Evolutionary conservation across 2,797 vertebrate species (phyloP).

Genomic region (Alca torda): DNA sequence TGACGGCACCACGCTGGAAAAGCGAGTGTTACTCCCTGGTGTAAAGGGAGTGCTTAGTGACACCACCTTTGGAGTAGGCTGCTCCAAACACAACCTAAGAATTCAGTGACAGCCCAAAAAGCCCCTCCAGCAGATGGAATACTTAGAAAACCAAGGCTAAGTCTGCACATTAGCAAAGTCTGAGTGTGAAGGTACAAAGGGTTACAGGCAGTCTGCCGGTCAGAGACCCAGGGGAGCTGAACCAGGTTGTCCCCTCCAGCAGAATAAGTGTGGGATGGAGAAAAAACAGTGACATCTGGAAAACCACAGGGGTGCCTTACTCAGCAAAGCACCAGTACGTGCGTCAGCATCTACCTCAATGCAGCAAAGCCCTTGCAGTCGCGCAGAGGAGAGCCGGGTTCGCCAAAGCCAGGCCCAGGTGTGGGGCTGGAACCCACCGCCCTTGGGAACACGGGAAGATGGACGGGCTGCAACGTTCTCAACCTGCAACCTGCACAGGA

Average conservation of each 20-base stretch:
- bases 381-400: background rate
- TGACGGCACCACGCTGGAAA: background rate
- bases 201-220: accelerated
- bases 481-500: background rate
- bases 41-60: background rate
- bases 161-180: background rate
- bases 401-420: background rate
- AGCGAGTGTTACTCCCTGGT: background rate
- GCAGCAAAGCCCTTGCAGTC: background rate
- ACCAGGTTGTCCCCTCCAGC: background rate
- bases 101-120: background rate
- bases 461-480: background rate
- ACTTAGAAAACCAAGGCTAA: background rate
- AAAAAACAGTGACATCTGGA: background rate
- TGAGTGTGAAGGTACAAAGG: accelerated
- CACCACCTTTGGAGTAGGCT: background rate
- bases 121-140: background rate
- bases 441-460: accelerated
- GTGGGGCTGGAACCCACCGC: background rate
- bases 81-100: background rate
- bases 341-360: background rate
- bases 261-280: background rate
- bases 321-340: background rate
- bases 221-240: background rate
- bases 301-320: background rate